Evolutionary conservation across 2,888 invertebrate genomes (phyloP).

Genomic region (Saturnia pavonia): DNA sequence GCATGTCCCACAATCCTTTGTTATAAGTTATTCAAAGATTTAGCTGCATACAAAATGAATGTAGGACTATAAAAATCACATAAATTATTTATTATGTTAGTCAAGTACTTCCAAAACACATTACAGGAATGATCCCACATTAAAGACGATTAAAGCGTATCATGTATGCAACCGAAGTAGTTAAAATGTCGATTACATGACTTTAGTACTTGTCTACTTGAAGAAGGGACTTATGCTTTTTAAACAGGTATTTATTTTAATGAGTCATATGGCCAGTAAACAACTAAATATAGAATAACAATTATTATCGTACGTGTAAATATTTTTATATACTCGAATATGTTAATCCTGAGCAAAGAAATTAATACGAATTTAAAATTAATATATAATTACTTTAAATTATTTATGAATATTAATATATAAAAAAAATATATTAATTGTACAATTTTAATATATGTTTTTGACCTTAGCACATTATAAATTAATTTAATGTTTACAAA

Average conservation of each 20-base stretch:
- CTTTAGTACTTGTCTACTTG: constrained; percentile 10
- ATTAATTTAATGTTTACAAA: background rate
- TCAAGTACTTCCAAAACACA: constrained; percentile 37
- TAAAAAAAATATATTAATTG: background rate
- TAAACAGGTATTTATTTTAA: constrained; percentile 16
- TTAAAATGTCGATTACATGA: constrained; percentile 36
- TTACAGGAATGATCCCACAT: constrained; percentile 35
- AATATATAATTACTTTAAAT: too few relatives aligned
- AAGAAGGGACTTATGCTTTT: constrained; percentile 16
- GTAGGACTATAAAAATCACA: constrained; percentile 40
- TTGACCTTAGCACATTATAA: background rate
- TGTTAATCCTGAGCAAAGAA: background rate
- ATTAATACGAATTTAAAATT: too few relatives aligned
- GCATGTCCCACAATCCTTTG: constrained; percentile 2
- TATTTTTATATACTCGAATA: background rate
- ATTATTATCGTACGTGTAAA: background rate
- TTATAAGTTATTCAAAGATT: constrained; percentile 1
- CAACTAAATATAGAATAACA: background rate
- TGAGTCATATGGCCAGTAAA: constrained; percentile 3
- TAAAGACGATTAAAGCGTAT: constrained; percentile 34
- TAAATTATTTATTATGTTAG: constrained; percentile 42
- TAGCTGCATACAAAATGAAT: constrained; percentile 29
- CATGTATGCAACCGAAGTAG: constrained; percentile 35
- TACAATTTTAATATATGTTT: background rate
- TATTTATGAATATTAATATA: too few relatives aligned